Percentiles rank a stretch among this genome's conserved stretches.
phyloP scores from a whole-genome alignment of 1,140 invertebrate genomes.

The Sycobia sp. region DNA sequence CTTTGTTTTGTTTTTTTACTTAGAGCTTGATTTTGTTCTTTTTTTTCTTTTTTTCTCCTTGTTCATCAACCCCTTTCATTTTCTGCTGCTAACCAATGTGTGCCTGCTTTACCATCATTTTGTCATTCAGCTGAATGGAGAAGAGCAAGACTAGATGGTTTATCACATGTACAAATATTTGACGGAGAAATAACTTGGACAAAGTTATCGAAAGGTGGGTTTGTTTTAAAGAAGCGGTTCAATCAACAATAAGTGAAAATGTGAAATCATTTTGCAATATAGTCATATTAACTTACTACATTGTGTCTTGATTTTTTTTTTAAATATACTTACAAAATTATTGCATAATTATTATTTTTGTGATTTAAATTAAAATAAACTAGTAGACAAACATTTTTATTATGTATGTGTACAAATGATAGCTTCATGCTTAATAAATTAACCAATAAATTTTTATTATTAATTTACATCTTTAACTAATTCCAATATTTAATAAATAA shows the following conservation, averaged over 20 bases:
- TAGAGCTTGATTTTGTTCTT: conserved; percentile 31
- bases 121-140: conserved; percentile 55
- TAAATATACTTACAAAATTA: no score
- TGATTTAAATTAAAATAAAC: no score
- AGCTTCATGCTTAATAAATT: no score
- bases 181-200: conserved; percentile 41
- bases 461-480: no score
- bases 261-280: neutral
- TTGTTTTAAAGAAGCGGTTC: conserved; percentile 30
- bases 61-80: conserved; percentile 41
- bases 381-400: no score
- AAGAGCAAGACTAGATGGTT: conserved; percentile 46
- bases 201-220: conserved; percentile 51
- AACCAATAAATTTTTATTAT: no score
- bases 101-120: conserved; percentile 49
- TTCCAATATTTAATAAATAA: no score
- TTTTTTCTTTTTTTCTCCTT: conserved; percentile 42
- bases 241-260: conserved; percentile 23
- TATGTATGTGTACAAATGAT: no score
- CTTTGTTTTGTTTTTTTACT: conserved; percentile 37
- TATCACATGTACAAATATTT: conserved; percentile 46
- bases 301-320: no score
- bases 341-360: no score
- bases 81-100: conserved; percentile 47
- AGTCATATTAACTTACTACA: no score